Base-by-base conservation (phyloP, 2,113 vertebrate species). In the Oncorhynchus masou region DNA sequence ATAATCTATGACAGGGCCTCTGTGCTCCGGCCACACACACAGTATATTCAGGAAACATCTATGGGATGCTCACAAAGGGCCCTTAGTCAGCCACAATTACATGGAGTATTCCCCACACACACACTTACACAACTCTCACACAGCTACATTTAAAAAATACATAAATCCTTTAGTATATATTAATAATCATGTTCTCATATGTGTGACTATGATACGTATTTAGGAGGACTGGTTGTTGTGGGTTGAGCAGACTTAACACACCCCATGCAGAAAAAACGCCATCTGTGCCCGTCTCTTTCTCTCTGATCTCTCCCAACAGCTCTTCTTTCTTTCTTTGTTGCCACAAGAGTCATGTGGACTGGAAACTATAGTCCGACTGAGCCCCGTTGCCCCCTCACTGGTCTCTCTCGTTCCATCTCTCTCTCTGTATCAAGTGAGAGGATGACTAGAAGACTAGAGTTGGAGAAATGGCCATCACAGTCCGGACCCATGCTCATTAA, bases 401-500 rank as follows among this genome's bases (percentile, higher is more conserved):
- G 27, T 74, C 19, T 22, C 7, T 54, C 24, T 68, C 25, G 20
- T 29, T 5, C 2, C 34, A n/a, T 45, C 19, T 45, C 19, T 64
- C 24, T 64, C 29, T 73, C 25, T 74, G 62, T 51, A 49, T 12
- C n/a, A 70, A 70, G 76, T 54, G 60, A 57, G 70, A 31, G 62
- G 13, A 19, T 16, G 49, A 15, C 49, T 68, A 48, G 76, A 78
- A 34, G 34, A 34, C 34, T 7, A 34, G 34, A 34, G 73, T 67
- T 45, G 71, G 62, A 25, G 29, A 49, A 67, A 51, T 34, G 48
- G 60, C 45, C 45, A 12, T 22, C 76, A 39, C 70, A 5, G 70
- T 65, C 76, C 70, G 68, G 48, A 9, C n/a, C n/a, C 20, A 11
- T 64, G 68, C 48, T 29, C 62, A 34, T 78, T 71, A 78, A 67